Conservation (phyloP, 2,888 invertebrate genomes). For the Trachelus stipa region DNA sequence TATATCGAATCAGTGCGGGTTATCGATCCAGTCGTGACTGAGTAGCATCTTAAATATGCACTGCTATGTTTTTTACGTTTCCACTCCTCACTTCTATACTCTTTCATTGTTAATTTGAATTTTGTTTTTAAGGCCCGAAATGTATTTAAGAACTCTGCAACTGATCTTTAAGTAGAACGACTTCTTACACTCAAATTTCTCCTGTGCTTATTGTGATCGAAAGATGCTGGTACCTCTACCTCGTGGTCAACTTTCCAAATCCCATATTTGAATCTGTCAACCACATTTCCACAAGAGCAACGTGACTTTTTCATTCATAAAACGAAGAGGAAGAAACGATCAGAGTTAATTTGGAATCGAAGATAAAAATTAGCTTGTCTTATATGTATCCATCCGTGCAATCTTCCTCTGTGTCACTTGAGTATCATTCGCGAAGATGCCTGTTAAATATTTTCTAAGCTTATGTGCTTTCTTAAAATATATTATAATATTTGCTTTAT, state of each 20-base stretch:
- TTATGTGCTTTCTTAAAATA: not conserved
- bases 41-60: not conserved
- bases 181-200: not conserved
- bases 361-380: not conserved
- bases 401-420: no score
- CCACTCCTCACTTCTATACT: not conserved
- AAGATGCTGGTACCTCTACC: not conserved
- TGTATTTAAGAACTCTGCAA: not conserved
- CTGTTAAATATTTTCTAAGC: not conserved
- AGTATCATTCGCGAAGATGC: not conserved
- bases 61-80: not conserved
- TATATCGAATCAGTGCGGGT: not conserved
- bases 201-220: not conserved
- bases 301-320: not conserved
- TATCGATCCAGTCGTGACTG: not conserved
- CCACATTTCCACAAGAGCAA: not conserved
- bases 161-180: not conserved
- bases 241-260: not conserved
- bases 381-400: not conserved
- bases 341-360: not conserved
- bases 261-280: not conserved
- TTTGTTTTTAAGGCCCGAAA: not conserved
- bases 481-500: constrained; percentile 33
- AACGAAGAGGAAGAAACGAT: not conserved
- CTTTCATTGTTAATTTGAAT: not conserved